Conservation (phyloP, 2,113 vertebrate genomes). For the Piaya cayana region DNA sequence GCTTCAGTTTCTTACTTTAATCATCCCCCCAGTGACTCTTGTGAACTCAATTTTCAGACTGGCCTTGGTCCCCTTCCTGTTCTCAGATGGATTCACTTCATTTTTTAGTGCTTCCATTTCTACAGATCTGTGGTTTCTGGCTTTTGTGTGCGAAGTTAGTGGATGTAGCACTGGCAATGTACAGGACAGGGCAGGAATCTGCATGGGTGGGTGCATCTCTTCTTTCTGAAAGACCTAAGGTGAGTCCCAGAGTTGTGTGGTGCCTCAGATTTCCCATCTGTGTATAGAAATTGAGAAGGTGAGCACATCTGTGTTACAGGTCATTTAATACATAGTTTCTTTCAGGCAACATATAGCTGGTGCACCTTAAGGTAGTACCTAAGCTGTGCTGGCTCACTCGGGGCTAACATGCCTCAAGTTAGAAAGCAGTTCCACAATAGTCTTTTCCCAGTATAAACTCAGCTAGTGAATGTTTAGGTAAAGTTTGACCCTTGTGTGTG, state of each 20-base stretch:
- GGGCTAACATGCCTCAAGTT: background rate
- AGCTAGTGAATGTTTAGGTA: background rate
- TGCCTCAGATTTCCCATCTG: background rate
- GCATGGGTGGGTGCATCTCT: fast-evolving
- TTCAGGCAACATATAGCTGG: background rate
- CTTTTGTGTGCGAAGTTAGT: background rate
- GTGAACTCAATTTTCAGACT: background rate
- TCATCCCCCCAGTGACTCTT: background rate
- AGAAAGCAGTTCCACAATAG: background rate
- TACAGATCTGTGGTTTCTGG: background rate
- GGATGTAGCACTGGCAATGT: background rate
- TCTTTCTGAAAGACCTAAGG: background rate
- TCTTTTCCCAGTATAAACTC: background rate
- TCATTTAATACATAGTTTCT: background rate
- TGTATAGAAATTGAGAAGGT: background rate
- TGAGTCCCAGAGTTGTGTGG: background rate
- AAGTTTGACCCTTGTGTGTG: background rate
- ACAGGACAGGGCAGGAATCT: background rate
- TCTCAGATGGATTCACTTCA: background rate
- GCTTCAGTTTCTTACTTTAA: background rate
- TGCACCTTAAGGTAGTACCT: background rate
- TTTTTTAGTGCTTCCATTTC: background rate
- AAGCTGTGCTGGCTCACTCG: background rate
- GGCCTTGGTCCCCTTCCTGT: background rate
- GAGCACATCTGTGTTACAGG: background rate